Base-by-base conservation (phyloP, 2,888 invertebrate species). In the Polietes domitor region DNA sequence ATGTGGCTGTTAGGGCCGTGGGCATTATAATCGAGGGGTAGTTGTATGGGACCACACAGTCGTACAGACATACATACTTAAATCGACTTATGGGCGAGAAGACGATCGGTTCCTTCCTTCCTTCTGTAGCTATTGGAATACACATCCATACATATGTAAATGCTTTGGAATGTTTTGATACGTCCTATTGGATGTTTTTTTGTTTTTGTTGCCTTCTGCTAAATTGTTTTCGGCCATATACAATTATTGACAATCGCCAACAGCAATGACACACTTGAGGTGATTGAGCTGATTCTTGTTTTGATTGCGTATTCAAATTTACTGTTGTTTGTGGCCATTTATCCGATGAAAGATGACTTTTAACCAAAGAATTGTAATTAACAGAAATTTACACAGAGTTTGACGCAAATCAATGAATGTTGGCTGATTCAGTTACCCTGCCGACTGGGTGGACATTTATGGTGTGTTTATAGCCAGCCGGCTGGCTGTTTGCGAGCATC, bases 341-440 rank as follows among this genome's bases (percentile, higher is more conserved):
- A 50, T 32, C 21, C 71, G 50, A 26, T 17, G 28, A 32, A n/a
- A 17, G 32, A 63, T 50, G 47, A 71, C 47, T 50, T 71, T 50
- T 50, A 65, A 65, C 41, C 65, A 41, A 32, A 37, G 53, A 53
- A 53, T 15, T 53, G 53, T 41, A 65, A 65, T 65, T 65, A 53
- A 37, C 10, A 37, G 19, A 65, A 37, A 12, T 41, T 3, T 37
- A 4, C 32, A 65, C 15, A 12, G 1, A 32, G n/a, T 5, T 61
- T 61, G 61, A 61, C 32, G 61, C 32, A 32, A 61, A 61, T 50
- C 50, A 50, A n/a, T 37, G n/a, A n/a, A n/a, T n/a, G n/a, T n/a
- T n/a, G n/a, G n/a, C 10, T 37, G 50, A 50, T 5, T 50, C 50
- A 50, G 15, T 50, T 50, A 50, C 37, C 1, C 37, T 37, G 50